Evolutionary conservation across 2,888 invertebrate species (phyloP).

Genomic region (Eilema depressum): DNA sequence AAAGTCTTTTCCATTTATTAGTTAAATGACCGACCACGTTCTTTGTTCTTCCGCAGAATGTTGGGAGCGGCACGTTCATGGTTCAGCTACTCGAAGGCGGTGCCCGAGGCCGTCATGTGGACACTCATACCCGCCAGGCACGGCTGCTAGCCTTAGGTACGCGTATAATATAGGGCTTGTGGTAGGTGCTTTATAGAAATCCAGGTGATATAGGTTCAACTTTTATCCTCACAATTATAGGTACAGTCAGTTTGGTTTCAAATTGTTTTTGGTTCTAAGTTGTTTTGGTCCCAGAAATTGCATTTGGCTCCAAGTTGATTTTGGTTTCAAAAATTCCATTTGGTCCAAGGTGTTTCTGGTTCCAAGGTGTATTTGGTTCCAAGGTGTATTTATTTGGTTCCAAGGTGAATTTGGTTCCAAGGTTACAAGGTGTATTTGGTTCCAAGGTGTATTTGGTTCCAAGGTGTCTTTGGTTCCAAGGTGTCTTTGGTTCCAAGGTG

Average conservation of each 20-base stretch:
- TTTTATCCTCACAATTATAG: background rate
- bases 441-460: too few relatives aligned
- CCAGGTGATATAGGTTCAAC: background rate
- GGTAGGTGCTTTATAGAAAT: background rate
- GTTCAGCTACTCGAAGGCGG: conserved; percentile 65
- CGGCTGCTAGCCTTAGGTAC: conserved; percentile 46
- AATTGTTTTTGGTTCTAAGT: too few relatives aligned
- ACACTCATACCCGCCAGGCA: conserved; percentile 72
- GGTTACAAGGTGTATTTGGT: too few relatives aligned
- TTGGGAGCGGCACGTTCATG: conserved; percentile 68
- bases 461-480: too few relatives aligned
- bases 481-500: too few relatives aligned
- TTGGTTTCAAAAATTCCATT: too few relatives aligned
- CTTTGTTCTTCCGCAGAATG: conserved; percentile 54
- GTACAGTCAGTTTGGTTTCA: too few relatives aligned
- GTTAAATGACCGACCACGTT: background rate
- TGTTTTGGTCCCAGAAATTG: too few relatives aligned
- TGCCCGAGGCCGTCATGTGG: conserved; percentile 75
- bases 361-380: background rate
- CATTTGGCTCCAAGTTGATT: too few relatives aligned
- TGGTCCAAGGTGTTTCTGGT: background rate
- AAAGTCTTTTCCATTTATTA: too few relatives aligned
- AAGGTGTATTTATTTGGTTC: too few relatives aligned
- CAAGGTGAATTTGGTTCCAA: too few relatives aligned
- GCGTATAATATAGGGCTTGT: background rate